Evolutionary conservation across 2,113 vertebrate species (phyloP).

Genomic region (Tichodroma muraria): DNA sequence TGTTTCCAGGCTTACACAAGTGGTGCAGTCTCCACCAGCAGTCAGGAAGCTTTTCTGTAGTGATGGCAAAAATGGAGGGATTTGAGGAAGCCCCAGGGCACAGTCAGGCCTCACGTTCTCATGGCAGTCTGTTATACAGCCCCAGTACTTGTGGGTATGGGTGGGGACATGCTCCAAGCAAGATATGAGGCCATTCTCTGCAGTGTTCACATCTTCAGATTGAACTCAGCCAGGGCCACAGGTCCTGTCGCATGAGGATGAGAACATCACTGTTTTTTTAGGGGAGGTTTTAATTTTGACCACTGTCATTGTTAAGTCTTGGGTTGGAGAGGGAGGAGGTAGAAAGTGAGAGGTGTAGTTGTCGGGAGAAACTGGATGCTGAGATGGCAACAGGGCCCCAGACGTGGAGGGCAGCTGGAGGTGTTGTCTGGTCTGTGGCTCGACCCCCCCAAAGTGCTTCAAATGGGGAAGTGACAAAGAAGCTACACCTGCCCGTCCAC

Average conservation of each 20-base stretch:
- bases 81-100: neutral
- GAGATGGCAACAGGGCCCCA: accelerated
- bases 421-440: neutral
- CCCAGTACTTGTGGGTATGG: accelerated
- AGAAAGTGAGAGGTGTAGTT: neutral
- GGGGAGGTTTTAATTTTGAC: neutral
- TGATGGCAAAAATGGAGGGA: neutral
- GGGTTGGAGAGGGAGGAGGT: neutral
- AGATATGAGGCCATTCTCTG: neutral
- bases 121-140: neutral
- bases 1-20: neutral
- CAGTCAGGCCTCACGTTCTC: neutral
- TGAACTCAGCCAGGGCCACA: neutral
- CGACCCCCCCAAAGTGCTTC: neutral
- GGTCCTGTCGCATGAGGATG: neutral
- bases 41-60: neutral
- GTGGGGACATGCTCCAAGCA: neutral
- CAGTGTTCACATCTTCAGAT: neutral
- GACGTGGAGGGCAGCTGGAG: neutral
- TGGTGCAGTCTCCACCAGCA: neutral
- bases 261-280: neutral
- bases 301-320: neutral
- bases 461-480: neutral
- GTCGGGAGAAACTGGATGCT: neutral
- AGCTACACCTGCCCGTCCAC: accelerated